Conservation (phyloP, 2,888 invertebrate genomes). For the Dromius quadrimaculatus region DNA sequence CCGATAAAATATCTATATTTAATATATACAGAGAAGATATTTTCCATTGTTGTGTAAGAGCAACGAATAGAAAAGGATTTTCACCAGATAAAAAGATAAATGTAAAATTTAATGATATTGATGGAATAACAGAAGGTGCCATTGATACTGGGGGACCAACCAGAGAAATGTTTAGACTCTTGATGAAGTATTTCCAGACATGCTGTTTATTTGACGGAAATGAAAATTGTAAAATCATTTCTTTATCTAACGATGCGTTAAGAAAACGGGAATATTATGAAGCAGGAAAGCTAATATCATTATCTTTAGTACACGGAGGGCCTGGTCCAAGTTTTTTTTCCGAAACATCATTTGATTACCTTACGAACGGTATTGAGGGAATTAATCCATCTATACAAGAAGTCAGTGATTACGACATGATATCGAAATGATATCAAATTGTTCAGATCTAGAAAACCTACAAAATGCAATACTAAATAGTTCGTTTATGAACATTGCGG, state of each 20-base stretch:
- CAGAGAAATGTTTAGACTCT: neutral
- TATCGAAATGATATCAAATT: neutral
- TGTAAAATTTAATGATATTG: neutral
- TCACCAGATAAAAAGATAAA: neutral
- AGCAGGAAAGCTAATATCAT: neutral
- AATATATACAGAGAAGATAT: slow-evolving; percentile 3
- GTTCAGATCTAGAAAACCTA: neutral
- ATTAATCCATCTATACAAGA: neutral
- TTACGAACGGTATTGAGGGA: neutral
- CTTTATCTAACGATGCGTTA: neutral
- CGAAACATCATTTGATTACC: neutral
- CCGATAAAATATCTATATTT: too few species aligned
- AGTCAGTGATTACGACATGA: neutral
- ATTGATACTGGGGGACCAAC: neutral
- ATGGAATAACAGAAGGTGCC: neutral
- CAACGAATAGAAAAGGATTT: neutral
- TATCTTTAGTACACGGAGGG: neutral
- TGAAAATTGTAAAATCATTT: neutral
- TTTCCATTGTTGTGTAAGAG: neutral
- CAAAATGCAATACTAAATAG: neutral
- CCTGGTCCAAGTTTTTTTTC: slow-evolving; percentile 1
- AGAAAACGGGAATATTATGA: neutral
- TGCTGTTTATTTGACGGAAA: neutral
- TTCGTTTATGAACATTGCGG: neutral
- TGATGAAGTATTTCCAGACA: neutral